Conservation (phyloP, 2,113 vertebrate genomes). For the Antennarius striatus region DNA sequence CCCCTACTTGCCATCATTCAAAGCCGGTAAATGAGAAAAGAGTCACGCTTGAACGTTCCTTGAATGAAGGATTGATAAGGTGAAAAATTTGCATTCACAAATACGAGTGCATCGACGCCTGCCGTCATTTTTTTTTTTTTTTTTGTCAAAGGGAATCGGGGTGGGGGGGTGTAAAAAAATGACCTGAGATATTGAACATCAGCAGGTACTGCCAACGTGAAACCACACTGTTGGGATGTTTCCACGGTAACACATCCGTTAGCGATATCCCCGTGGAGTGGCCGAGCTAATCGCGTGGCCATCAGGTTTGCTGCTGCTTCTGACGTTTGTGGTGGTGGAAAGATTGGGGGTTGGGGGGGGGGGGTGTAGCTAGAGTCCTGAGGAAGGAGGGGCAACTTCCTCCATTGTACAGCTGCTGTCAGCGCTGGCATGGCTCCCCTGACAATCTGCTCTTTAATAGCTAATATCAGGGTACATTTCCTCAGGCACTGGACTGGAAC, state of each 20-base stretch:
- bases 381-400: conserved; percentile 25
- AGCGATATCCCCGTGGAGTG: background rate
- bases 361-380: conserved; percentile 12
- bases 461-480: conserved; percentile 85
- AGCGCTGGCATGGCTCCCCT: conserved; percentile 70
- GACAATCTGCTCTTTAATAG: conserved; percentile 84
- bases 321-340: conserved; percentile 12
- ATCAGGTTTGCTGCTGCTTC: conserved; percentile 43
- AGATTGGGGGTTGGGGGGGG: conserved; percentile 33
- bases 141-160: background rate
- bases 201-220: background rate
- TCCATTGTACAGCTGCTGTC: conserved; percentile 69
- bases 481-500: conserved; percentile 79
- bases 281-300: conserved; percentile 37
- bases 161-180: background rate
- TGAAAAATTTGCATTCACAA: conserved; percentile 42
- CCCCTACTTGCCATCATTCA: conserved; percentile 23
- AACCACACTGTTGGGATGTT: conserved; percentile 20
- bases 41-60: conserved; percentile 33
- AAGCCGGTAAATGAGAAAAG: conserved; percentile 38
- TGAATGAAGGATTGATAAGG: conserved; percentile 40
- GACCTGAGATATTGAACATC: conserved; percentile 22
- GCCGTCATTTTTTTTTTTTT: conserved; percentile 15
- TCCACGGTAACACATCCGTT: background rate
- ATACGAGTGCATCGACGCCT: background rate